Conservation (phyloP, 1,140 invertebrate genomes). For the Cydia fagiglandana region DNA sequence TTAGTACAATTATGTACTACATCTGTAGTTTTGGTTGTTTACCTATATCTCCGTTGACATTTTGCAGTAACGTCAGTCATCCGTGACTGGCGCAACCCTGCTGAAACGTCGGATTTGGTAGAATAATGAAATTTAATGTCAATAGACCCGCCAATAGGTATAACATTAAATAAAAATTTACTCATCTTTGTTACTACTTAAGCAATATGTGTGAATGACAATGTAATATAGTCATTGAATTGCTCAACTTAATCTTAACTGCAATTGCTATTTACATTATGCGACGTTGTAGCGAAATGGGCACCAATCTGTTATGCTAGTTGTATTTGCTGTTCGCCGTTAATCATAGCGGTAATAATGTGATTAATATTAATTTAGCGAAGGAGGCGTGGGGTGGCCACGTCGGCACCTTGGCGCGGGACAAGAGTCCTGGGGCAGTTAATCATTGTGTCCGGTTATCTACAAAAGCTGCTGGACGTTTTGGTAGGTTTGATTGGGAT, state of each 20-base stretch:
- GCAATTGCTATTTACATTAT: not conserved
- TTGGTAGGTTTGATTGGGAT: not conserved
- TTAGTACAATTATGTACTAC: no score
- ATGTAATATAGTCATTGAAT: no score
- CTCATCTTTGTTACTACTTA: no score
- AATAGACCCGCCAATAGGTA: no score
- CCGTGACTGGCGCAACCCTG: no score
- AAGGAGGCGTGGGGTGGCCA: constrained; percentile 44
- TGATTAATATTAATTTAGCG: constrained; percentile 64
- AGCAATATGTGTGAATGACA: no score
- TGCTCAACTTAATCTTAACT: not conserved
- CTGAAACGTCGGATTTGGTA: no score
- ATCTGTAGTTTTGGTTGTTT: no score
- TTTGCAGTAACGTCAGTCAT: no score
- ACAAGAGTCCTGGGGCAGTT: not conserved
- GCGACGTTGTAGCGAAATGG: not conserved
- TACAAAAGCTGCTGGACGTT: not conserved
- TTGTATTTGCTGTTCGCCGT: constrained; percentile 40
- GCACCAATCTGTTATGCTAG: constrained; percentile 35
- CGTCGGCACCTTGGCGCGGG: not conserved
- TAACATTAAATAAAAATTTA: no score
- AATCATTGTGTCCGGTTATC: not conserved
- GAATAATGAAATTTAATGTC: no score
- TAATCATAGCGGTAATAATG: constrained; percentile 58
- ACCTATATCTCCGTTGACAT: no score